Percentiles rank a stretch among this genome's conserved stretches.
Evolutionary conservation across 2,797 vertebrate genomes (phyloP).

Genomic region (Anabacerthia variegaticeps): DNA sequence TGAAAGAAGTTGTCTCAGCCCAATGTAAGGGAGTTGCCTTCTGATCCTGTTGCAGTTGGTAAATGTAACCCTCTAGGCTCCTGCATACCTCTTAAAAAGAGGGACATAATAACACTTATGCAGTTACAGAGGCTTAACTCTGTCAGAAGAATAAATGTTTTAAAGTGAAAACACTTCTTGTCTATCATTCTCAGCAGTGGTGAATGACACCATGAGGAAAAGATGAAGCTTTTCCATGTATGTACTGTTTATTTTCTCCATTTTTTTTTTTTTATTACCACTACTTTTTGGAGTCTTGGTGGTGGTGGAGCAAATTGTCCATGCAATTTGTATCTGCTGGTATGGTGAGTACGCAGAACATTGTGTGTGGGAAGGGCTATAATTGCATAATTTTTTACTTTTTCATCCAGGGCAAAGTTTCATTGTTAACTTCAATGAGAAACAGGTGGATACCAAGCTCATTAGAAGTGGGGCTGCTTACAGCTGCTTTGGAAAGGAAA

Average conservation of each 20-base stretch:
- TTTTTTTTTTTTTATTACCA: not conserved
- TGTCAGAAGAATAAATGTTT: not conserved
- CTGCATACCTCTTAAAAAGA: not conserved
- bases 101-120: not conserved
- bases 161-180: not conserved
- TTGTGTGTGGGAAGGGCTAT: not conserved
- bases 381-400: not conserved
- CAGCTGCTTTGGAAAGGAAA: conserved; percentile 25
- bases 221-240: not conserved
- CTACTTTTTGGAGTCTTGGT: not conserved
- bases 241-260: not conserved
- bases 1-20: not conserved
- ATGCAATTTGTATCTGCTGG: not conserved
- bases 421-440: not conserved
- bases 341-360: not conserved
- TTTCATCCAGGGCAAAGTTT: not conserved
- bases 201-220: not conserved
- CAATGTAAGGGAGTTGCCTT: not conserved
- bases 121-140: not conserved
- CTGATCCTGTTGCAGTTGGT: not conserved
- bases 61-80: not conserved
- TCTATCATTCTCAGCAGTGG: not conserved
- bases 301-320: not conserved
- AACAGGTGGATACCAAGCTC: conserved; percentile 14
- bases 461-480: not conserved